Evolutionary conservation across 2,797 vertebrate genomes (phyloP).

Genomic region (Myripristis murdjan): DNA sequence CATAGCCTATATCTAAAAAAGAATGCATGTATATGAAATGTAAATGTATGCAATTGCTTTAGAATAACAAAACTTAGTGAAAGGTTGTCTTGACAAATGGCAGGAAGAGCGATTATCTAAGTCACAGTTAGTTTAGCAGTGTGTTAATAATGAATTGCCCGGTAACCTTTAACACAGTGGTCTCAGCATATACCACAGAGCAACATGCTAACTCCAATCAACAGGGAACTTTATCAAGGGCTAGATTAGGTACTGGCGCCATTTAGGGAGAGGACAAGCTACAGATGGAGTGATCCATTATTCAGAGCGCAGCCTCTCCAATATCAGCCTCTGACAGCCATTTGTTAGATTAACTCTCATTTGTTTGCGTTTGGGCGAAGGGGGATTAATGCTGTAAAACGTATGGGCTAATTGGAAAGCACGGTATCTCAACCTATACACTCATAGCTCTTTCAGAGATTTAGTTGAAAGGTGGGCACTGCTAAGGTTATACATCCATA

Average conservation of each 20-base stretch:
- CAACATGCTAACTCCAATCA: conserved; percentile 61
- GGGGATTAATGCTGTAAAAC: conserved; percentile 42
- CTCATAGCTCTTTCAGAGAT: conserved; percentile 2
- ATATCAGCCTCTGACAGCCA: conserved; percentile 70
- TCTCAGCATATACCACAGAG: conserved; percentile 32
- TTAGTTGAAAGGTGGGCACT: conserved; percentile 21
- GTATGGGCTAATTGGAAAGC: conserved; percentile 52
- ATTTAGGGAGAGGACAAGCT: conserved; percentile 60
- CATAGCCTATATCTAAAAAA: too few species aligned
- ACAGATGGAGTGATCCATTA: conserved; percentile 76
- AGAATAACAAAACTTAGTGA: not conserved
- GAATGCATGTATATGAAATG: too few species aligned
- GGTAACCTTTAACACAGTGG: conserved; percentile 48
- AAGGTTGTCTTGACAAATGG: not conserved
- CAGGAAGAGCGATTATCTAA: not conserved
- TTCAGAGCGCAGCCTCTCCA: conserved; percentile 67
- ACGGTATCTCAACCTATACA: conserved; percentile 19
- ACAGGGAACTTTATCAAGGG: conserved; percentile 56
- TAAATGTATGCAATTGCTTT: not conserved
- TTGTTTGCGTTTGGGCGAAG: conserved; percentile 66
- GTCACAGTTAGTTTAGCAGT: conserved; percentile 9
- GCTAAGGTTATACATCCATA: conserved; percentile 19
- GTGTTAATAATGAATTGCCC: conserved; percentile 22
- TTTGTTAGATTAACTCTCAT: conserved; percentile 82
- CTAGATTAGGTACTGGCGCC: conserved; percentile 48